phyloP scores from a whole-genome alignment of 2,113 vertebrate species.

The Ptyas mucosa region DNA sequence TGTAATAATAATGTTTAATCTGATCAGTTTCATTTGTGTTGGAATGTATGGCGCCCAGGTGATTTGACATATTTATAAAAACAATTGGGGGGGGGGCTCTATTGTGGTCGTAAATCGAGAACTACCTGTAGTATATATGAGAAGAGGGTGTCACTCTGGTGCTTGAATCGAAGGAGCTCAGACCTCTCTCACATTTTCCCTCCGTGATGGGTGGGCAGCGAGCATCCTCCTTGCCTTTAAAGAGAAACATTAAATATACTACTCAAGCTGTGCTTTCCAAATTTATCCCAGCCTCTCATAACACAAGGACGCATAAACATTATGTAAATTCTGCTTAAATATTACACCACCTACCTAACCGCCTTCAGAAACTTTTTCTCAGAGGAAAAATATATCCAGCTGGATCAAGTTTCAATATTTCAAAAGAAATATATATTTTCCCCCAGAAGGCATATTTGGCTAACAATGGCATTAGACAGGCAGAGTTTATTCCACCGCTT shows the following conservation, averaged over 20 bases:
- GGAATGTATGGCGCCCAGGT: too few relatives aligned
- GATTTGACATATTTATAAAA: too few relatives aligned
- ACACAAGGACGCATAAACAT: conserved; percentile 15
- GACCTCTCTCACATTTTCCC: not conserved
- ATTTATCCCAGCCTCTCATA: not conserved
- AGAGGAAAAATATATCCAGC: conserved; percentile 19
- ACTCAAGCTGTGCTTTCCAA: conserved; percentile 4
- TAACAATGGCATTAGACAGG: not conserved
- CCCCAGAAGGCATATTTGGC: not conserved
- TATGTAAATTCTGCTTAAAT: conserved; percentile 24
- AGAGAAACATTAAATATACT: conserved; percentile 10
- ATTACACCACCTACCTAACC: conserved; percentile 9
- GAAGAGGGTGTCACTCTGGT: not conserved
- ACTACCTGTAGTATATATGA: not conserved
- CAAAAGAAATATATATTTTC: not conserved
- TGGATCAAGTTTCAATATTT: not conserved
- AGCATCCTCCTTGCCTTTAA: not conserved
- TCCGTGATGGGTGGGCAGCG: not conserved
- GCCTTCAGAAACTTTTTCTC: conserved; percentile 16
- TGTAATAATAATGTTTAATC: too few relatives aligned
- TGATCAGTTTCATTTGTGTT: too few relatives aligned
- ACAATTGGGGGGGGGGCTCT: too few relatives aligned
- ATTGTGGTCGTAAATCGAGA: not conserved
- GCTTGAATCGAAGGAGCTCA: not conserved
- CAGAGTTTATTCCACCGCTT: not conserved